Evolutionary conservation across 1,140 invertebrate genomes (phyloP).

Genomic region (Meloidogyne exigua): DNA sequence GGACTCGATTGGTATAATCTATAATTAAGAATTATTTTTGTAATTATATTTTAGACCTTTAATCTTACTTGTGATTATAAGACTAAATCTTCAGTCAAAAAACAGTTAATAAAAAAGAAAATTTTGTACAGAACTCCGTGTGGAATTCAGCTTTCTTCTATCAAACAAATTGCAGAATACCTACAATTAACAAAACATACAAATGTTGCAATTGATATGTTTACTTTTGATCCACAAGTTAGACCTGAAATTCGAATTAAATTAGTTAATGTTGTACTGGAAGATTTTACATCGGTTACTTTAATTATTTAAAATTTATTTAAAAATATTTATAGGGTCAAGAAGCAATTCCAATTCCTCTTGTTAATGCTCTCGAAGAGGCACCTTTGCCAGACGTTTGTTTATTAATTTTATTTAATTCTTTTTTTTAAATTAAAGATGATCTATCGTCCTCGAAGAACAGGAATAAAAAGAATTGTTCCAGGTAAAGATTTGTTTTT

Average conservation of each 20-base stretch:
- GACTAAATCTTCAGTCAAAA: constrained; percentile 9
- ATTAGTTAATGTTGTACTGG: constrained; percentile 18
- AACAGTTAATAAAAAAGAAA: constrained; percentile 8
- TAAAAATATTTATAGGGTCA: constrained; percentile 18
- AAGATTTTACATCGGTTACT: constrained; percentile 26
- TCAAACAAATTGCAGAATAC: constrained; percentile 33
- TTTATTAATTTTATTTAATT: neutral
- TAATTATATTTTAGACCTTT: neutral
- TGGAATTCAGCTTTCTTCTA: constrained; percentile 26
- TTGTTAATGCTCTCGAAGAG: constrained; percentile 27
- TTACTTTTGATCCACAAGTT: constrained; percentile 31
- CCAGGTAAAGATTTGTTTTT: neutral
- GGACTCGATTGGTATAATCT: constrained; percentile 21
- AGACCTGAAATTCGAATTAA: constrained; percentile 14
- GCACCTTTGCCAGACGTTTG: constrained; percentile 7
- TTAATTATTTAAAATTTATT: constrained; percentile 3
- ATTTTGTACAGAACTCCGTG: constrained; percentile 32
- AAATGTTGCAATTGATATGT: constrained; percentile 31
- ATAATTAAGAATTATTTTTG: constrained; percentile 1
- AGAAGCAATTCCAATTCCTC: constrained; percentile 24
- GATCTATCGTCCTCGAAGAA: constrained; percentile 20
- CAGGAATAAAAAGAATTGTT: constrained; percentile 23
- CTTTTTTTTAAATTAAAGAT: constrained; percentile 11
- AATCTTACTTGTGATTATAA: neutral
- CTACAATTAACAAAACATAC: constrained; percentile 17